Base-by-base conservation (phyloP, 2,888 invertebrate genomes). In the Falcaria lacertinaria region DNA sequence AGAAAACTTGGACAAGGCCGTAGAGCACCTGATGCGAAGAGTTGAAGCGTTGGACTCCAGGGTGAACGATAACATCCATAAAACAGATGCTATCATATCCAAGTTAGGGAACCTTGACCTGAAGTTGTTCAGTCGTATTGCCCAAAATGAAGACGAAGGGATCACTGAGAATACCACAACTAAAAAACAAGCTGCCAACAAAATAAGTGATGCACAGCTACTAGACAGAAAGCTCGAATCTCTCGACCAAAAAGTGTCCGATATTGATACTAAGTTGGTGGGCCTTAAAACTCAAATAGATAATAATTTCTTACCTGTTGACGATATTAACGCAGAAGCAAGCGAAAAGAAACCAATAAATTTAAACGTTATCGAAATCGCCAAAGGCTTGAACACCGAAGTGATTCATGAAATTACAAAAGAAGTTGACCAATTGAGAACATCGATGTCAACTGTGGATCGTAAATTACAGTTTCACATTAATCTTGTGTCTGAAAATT, bases 341-440 rank as follows among this genome's bases (percentile, higher is more conserved):
- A 96, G 96, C 64, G 96, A 96, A 79, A 96, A 95, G 81, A 95
- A 95, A 67, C 95, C 96, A 1, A 92, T 96, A 38, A 95, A 95
- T 70, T 92, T 95, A 90, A 95, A 95, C 70, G 93, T 95, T 11
- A 91, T 95, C 41, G 95, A 96, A 80, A 95, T 95, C 46, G 94
- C 95, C 1, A 96, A 95, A 80, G 93, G 95, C n/a, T 90, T 96
- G 69, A 96, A 94, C 74, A 90, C 93, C 16, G 96, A 96, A 81
- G 93, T 95, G 25, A 92, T 96, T 74, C 93, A 93, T 63, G 95
- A 95, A 79, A 93, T 95, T 19, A 93, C 94, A n/a, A 93, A 94
- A 74, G 95, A 95, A 80, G 90, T 95, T 38, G 95, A 94, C 51
- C 94, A 94, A 65, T 80, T 96, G n/a, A 90, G 94, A 55, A 93